Evolutionary conservation across 1,140 invertebrate genomes (phyloP).

Genomic region (Homarus americanus): DNA sequence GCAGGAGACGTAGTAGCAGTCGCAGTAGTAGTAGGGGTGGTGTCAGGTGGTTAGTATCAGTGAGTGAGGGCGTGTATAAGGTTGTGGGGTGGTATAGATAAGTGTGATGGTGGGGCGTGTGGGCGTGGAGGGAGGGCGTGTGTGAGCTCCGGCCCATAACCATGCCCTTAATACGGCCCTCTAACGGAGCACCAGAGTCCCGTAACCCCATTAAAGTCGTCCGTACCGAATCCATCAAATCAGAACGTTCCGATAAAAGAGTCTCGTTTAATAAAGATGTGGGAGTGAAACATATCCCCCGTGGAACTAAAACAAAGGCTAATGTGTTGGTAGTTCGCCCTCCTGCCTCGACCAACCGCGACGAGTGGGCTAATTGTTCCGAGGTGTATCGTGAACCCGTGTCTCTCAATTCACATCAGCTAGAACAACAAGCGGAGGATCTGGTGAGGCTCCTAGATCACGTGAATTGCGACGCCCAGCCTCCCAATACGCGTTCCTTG

Average conservation of each 20-base stretch:
- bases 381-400: conserved; percentile 83
- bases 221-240: conserved; percentile 69
- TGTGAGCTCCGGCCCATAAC: neutral
- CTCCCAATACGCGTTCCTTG: conserved; percentile 54
- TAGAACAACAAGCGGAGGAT: conserved; percentile 83
- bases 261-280: conserved; percentile 94
- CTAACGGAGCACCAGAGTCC: neutral
- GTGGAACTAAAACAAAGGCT: neutral
- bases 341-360: conserved; percentile 73
- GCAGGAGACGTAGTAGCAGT: neutral
- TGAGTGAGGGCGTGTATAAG: no score
- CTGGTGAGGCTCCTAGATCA: conserved; percentile 85
- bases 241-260: conserved; percentile 79
- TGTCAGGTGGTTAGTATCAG: no score
- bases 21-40: neutral
- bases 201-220: neutral
- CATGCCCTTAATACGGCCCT: neutral
- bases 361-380: conserved; percentile 79
- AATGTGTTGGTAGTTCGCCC: no score
- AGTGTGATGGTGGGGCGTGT: neutral
- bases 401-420: conserved; percentile 80
- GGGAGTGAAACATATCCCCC: conserved; percentile 88
- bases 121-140: neutral
- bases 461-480: conserved; percentile 82
- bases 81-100: neutral